These are phyloP conservation scores for Dryobota labecula DNA, from an alignment of 2,888 invertebrate species.

Conservation along the genomic window DNA sequence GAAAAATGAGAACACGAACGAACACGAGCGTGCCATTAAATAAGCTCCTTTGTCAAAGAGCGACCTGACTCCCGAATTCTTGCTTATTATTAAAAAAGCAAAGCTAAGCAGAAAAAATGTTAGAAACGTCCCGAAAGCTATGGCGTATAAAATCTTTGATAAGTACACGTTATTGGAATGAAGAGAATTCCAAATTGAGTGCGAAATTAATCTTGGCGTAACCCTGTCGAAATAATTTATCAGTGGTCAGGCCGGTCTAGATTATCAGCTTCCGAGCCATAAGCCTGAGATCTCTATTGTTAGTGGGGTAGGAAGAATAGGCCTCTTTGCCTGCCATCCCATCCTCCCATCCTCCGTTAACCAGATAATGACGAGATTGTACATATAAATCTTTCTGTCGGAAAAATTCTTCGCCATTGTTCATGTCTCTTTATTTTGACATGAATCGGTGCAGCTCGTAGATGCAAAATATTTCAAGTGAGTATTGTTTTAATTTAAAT, in stretches of 20 bases:
- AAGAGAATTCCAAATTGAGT: conserved; percentile 64
- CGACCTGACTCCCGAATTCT: conserved; percentile 56
- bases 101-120: conserved; percentile 46
- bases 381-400: conserved; percentile 45
- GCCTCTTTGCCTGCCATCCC: conserved; percentile 38
- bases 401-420: conserved; percentile 44
- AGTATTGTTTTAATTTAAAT: conserved; percentile 43
- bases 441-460: conserved; percentile 38
- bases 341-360: conserved; percentile 33
- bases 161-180: conserved; percentile 60
- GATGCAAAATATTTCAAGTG: conserved; percentile 25
- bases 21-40: conserved; percentile 57
- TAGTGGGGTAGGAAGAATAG: conserved; percentile 60
- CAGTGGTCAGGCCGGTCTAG: conserved; percentile 60
- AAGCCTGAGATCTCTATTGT: conserved; percentile 67
- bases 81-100: conserved; percentile 59
- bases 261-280: conserved; percentile 58
- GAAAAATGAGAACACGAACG: conserved; percentile 50
- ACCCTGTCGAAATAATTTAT: conserved; percentile 66
- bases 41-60: conserved; percentile 59
- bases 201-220: conserved; percentile 66
- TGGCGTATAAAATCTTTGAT: conserved; percentile 56
- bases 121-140: conserved; percentile 33
- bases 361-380: conserved; percentile 51
- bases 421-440: conserved; percentile 40